Evolutionary conservation across 2,797 vertebrate species (phyloP), one percentile per base, ranked within the genome.

Genomic region (Spea hammondii): DNA sequence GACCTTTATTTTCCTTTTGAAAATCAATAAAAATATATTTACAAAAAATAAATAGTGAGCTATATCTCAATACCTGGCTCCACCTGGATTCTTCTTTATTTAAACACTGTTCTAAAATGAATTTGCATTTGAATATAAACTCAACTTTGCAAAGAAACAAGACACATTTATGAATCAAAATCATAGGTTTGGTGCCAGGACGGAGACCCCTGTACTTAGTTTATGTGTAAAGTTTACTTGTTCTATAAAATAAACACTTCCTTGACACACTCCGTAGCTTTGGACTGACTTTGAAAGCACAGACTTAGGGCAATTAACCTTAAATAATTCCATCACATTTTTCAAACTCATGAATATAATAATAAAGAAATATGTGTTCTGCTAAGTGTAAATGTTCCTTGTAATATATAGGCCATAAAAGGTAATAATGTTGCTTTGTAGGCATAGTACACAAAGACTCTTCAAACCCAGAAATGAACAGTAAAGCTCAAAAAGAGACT

Each of bases 311-410:
- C 78, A 80, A 80, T 80, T 80, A 80, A 17, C 17, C 17, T 17
- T 17, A 17, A 17, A 17, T 17, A 17, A 17, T 17, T 17, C 17
- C 17, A 0, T 80, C 67, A 57, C 59, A 80, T 75, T 80, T 75
- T 75, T 75, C 72, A 80, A 75, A 46, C 72, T 75, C 78, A 80
- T 80, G 72, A 80, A 75, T 80, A 80, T 80, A 59, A 66, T 75
- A 80, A 80, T 75, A 80, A 80, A 75, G 78, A 65, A 75, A 75
- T 66, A 75, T 75, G 65, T 59, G 78, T 72, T 75, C 75, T 80
- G 78, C 72, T 80, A 80, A 80, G 66, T 80, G 72, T 59, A 80
- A 80, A 72, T 70, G 66, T 70, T 80, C 72, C 72, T 32, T 44
- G 59, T 70, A 65, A 75, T 80, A 79, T 70, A 79, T 71, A 57